These are phyloP conservation scores for Tetanocera ferruginea DNA, from an alignment of 2,888 invertebrate species.

Conservation along the genomic window DNA sequence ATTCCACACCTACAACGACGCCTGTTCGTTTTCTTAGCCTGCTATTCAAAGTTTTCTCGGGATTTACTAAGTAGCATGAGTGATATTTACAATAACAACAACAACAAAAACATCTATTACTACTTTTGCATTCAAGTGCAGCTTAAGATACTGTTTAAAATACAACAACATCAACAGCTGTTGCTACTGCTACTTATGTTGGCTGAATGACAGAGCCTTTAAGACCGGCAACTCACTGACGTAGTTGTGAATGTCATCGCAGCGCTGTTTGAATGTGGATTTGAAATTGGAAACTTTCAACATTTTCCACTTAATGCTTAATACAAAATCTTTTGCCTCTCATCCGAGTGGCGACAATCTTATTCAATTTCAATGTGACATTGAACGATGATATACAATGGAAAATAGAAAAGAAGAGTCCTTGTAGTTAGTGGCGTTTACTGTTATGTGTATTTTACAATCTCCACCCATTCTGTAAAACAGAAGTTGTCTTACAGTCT, in stretches of 20 bases:
- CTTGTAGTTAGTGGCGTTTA: not conserved
- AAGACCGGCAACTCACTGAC: not conserved
- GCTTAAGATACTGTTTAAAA: slow-evolving; percentile 32
- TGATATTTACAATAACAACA: slow-evolving; percentile 7
- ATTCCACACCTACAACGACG: too few species aligned
- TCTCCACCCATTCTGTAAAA: not conserved
- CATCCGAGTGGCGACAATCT: slow-evolving; percentile 55
- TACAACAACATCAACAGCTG: not conserved
- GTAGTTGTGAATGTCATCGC: not conserved
- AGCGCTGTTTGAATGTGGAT: slow-evolving; percentile 16
- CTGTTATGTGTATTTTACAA: not conserved
- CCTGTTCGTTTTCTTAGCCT: too few species aligned
- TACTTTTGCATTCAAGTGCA: slow-evolving; percentile 34
- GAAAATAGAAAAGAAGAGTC: not conserved
- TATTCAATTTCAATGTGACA: slow-evolving; percentile 61
- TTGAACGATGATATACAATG: slow-evolving; percentile 36
- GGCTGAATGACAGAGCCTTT: not conserved
- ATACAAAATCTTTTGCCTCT: slow-evolving; percentile 27
- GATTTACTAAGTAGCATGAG: slow-evolving; percentile 37
- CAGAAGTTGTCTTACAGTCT: not conserved
- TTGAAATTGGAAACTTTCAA: slow-evolving; percentile 32
- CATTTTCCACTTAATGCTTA: slow-evolving; percentile 2
- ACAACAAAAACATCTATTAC: not conserved
- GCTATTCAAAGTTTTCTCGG: slow-evolving; percentile 22
- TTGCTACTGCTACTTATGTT: not conserved